Conservation (phyloP, 1,140 invertebrate species). For the Plectus sambesii region DNA sequence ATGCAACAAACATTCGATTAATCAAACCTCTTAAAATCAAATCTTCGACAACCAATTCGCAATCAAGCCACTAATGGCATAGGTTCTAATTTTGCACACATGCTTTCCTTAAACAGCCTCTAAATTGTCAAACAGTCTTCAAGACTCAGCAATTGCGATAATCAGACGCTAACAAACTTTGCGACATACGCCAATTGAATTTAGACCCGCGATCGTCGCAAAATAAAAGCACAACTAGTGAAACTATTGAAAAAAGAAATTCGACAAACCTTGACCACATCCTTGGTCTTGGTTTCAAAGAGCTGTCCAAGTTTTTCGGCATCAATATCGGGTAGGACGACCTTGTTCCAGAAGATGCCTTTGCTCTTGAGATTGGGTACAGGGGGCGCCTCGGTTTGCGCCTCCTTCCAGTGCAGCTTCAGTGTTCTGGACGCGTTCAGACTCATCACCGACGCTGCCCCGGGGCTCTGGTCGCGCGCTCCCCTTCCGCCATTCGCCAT, state of each 20-base stretch:
- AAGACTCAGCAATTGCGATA: too few species aligned
- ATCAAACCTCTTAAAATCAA: too few species aligned
- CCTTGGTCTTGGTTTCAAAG: conserved; percentile 83
- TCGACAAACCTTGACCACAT: conserved; percentile 72
- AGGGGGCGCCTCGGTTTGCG: conserved; percentile 66
- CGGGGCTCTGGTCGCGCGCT: conserved; percentile 49
- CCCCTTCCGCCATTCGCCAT: conserved; percentile 24
- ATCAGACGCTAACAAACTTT: too few species aligned
- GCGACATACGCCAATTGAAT: too few species aligned
- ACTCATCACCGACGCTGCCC: conserved; percentile 18
- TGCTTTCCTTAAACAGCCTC: too few species aligned
- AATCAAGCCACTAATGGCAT: too few species aligned
- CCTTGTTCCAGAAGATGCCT: conserved; percentile 87
- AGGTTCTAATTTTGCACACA: too few species aligned
- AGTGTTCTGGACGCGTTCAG: conserved; percentile 71
- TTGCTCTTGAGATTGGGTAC: conserved; percentile 55
- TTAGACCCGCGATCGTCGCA: too few species aligned
- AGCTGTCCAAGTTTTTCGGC: conserved; percentile 85
- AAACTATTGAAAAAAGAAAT: conserved; percentile 11
- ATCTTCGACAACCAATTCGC: too few species aligned
- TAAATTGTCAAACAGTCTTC: too few species aligned
- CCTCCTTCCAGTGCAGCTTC: conserved; percentile 95
- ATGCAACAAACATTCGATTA: too few species aligned
- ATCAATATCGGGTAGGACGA: conserved; percentile 68
- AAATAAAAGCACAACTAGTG: too few species aligned